Evolutionary conservation across 1,140 invertebrate species (phyloP).

Genomic region (Pachyrhynchus sulphureomaculatus): DNA sequence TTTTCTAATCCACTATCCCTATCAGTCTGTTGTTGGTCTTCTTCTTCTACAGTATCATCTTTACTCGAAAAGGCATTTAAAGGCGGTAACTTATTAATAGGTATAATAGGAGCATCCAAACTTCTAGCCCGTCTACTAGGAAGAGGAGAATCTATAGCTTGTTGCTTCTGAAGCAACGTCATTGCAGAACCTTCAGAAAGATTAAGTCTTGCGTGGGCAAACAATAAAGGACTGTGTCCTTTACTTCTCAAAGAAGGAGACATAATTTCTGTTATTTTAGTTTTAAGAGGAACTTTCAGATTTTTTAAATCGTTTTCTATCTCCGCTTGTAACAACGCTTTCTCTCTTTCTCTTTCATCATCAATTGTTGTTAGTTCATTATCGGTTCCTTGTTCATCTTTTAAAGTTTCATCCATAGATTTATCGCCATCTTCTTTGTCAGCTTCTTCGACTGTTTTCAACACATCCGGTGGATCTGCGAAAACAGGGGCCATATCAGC

Average conservation of each 20-base stretch:
- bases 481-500: conserved; percentile 48
- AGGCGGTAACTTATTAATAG: conserved; percentile 73
- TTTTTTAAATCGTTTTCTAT: conserved; percentile 49
- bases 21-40: conserved; percentile 53
- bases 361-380: conserved; percentile 54
- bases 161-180: conserved; percentile 68
- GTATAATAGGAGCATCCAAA: conserved; percentile 78
- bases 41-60: conserved; percentile 78
- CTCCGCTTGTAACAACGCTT: conserved; percentile 44
- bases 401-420: conserved; percentile 50
- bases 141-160: conserved; percentile 70
- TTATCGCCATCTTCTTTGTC: conserved; percentile 45
- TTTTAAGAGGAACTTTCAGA: conserved; percentile 48
- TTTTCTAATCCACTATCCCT: conserved; percentile 39
- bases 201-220: conserved; percentile 74
- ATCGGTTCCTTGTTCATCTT: conserved; percentile 56
- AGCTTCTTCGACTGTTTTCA: conserved; percentile 43
- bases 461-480: conserved; percentile 37
- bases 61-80: conserved; percentile 84
- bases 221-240: conserved; percentile 74
- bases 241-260: conserved; percentile 63
- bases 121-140: conserved; percentile 76
- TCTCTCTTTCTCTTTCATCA: conserved; percentile 45
- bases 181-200: conserved; percentile 79
- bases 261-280: conserved; percentile 48